Conservation (phyloP, 2,888 invertebrate species). For the Hyles lineata region DNA sequence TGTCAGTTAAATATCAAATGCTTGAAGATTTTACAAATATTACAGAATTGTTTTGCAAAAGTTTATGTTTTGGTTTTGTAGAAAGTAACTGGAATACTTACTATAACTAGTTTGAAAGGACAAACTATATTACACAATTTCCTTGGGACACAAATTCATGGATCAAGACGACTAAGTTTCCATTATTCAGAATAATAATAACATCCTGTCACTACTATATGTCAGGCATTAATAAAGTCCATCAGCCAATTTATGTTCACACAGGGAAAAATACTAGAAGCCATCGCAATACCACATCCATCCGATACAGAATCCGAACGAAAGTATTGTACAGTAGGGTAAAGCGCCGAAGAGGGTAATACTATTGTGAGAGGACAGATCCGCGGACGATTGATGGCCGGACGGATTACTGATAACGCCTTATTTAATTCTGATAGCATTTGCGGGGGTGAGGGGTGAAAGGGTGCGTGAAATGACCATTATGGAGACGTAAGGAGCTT, state of each 20-base stretch:
- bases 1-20: background rate
- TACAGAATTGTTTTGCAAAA: no score
- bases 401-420: slow-evolving; percentile 69
- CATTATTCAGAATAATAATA: no score
- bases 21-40: no score
- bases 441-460: slow-evolving; percentile 48
- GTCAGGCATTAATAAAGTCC: no score
- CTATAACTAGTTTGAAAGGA: no score
- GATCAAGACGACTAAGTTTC: no score
- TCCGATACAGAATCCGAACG: slow-evolving; percentile 30
- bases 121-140: no score
- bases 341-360: slow-evolving; percentile 57
- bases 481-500: slow-evolving; percentile 21
- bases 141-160: no score
- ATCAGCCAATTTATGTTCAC: background rate
- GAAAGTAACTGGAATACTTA: no score
- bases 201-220: no score
- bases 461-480: slow-evolving; percentile 34
- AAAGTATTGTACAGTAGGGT: slow-evolving; percentile 47
- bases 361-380: slow-evolving; percentile 56
- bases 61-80: no score
- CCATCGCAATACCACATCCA: slow-evolving; percentile 43
- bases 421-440: slow-evolving; percentile 64
- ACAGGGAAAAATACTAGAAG: no score
- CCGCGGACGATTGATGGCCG: slow-evolving; percentile 65